Conservation (phyloP, 2,888 invertebrate genomes). For the Gortyna flavago region DNA sequence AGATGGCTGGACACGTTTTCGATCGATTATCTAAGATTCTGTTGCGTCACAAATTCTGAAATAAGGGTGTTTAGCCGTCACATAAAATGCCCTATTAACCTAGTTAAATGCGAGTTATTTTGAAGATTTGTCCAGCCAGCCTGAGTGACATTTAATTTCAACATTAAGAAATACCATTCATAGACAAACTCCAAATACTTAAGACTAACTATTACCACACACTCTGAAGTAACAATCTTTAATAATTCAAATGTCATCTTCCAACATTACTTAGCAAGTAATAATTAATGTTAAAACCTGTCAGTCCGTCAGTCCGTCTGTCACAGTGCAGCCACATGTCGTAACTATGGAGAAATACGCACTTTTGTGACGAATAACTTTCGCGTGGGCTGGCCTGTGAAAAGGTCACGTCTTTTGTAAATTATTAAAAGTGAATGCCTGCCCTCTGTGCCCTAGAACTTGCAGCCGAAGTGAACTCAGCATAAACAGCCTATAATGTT, state of each 20-base stretch:
- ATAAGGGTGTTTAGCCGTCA: too few species aligned
- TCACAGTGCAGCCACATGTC: not conserved
- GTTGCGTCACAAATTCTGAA: too few species aligned
- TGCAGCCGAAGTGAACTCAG: too few species aligned
- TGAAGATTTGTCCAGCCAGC: too few species aligned
- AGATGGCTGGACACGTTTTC: too few species aligned
- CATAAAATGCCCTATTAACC: too few species aligned
- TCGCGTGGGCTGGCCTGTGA: not conserved
- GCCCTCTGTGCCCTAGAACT: not conserved
- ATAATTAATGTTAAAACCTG: slow-evolving; percentile 29
- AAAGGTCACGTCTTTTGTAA: slow-evolving; percentile 4
- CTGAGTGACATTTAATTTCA: too few species aligned
- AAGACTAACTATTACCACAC: not conserved
- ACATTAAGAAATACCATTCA: not conserved
- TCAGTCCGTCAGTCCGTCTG: slow-evolving; percentile 2
- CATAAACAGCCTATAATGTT: too few species aligned
- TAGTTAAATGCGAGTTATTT: too few species aligned
- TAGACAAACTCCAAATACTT: not conserved
- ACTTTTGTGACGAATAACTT: slow-evolving; percentile 17
- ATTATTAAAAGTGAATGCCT: not conserved
- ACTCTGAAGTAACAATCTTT: slow-evolving; percentile 19
- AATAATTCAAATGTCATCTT: slow-evolving; percentile 29
- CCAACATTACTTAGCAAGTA: slow-evolving; percentile 5
- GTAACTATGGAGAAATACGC: slow-evolving; percentile 16
- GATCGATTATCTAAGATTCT: too few species aligned